Percentiles rank a stretch among this genome's conserved stretches.
Evolutionary conservation across 1,140 invertebrate genomes (phyloP).

Genomic region (Argopecten irradians): DNA sequence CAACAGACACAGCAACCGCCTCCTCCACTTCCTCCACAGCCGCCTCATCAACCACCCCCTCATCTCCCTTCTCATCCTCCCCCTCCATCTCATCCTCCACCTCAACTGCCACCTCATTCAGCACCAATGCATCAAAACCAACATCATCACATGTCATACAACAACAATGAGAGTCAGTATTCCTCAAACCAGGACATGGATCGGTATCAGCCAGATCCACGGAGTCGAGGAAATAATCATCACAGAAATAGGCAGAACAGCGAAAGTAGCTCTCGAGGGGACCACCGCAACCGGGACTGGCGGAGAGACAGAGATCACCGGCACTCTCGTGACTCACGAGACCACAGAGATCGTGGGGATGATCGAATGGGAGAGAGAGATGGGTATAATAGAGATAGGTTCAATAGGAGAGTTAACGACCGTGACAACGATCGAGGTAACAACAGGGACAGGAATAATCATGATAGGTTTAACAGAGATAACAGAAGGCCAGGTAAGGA

Average conservation of each 20-base stretch:
- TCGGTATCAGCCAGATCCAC: neutral
- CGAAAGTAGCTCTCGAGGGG: neutral
- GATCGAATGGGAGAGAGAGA: slow-evolving; percentile 39
- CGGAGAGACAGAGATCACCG: slow-evolving; percentile 35
- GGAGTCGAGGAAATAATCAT: neutral
- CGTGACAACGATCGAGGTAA: slow-evolving; percentile 47
- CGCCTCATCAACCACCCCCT: neutral
- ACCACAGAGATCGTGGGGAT: slow-evolving; percentile 37
- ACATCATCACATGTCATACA: slow-evolving; percentile 6
- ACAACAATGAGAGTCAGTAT: neutral
- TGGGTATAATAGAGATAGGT: slow-evolving; percentile 33
- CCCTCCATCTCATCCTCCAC: neutral
- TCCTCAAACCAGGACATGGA: neutral
- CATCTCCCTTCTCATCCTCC: neutral
- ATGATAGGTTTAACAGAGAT: too few species aligned
- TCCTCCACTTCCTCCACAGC: slow-evolving; percentile 26
- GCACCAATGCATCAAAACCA: neutral
- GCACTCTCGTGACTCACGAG: neutral
- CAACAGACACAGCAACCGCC: slow-evolving; percentile 30
- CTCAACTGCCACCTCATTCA: neutral
- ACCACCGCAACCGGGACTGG: neutral
- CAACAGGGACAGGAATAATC: slow-evolving; percentile 49
- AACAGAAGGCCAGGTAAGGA: neutral
- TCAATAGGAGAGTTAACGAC: slow-evolving; percentile 39
- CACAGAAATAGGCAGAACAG: neutral